A percentile compares a stretch with the other conserved stretches of the same genome.
Evolutionary conservation across 1,140 invertebrate genomes (phyloP).

Genomic region (Drosophila burlai): DNA sequence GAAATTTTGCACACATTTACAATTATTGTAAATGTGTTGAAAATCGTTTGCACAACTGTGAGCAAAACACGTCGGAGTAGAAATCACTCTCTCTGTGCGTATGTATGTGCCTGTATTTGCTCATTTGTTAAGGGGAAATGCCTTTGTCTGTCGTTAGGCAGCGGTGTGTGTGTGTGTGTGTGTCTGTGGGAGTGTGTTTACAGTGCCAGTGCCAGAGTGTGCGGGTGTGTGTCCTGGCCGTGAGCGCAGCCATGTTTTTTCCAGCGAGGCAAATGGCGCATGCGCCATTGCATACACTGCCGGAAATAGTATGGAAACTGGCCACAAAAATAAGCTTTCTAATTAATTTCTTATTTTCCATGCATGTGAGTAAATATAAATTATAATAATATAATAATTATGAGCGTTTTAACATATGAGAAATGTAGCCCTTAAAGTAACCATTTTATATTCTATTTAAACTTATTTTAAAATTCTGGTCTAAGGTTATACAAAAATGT

Average conservation of each 20-base stretch:
- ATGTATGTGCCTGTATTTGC: conserved; percentile 62
- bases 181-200: conserved; percentile 17
- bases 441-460: too few species aligned
- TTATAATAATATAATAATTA: too few species aligned
- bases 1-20: conserved; percentile 85
- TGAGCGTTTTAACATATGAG: too few species aligned
- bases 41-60: conserved; percentile 83
- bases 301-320: conserved; percentile 8
- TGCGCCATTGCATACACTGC: conserved; percentile 56
- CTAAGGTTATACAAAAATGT: too few species aligned
- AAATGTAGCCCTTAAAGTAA: too few species aligned
- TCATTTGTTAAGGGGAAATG: conserved; percentile 80
- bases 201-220: conserved; percentile 5
- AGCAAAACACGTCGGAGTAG: conserved; percentile 63
- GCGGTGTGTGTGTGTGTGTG: conserved; percentile 23
- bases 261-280: conserved; percentile 53
- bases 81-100: conserved; percentile 51
- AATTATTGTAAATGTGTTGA: conserved; percentile 84
- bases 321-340: not conserved
- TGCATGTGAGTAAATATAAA: too few species aligned
- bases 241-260: conserved; percentile 81
- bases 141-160: conserved; percentile 71
- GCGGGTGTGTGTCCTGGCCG: conserved; percentile 40
- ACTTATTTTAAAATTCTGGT: too few species aligned
- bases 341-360: not conserved